Evolutionary conservation across 2,797 vertebrate genomes (phyloP).

Genomic region (Leucoraja ocellata): DNA sequence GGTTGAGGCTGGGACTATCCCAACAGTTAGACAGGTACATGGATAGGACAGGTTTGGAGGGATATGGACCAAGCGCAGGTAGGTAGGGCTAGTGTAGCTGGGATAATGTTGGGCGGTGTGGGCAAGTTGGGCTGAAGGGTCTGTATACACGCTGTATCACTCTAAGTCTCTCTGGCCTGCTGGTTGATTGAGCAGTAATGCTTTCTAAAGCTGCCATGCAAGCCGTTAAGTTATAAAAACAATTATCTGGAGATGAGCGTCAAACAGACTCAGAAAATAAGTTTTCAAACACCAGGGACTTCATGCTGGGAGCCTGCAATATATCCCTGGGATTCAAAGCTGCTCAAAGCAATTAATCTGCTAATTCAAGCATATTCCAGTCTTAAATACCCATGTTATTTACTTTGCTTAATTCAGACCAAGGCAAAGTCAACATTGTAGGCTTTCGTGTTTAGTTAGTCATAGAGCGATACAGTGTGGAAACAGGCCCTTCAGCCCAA

Average conservation of each 20-base stretch:
- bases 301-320: not conserved
- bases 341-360: not conserved
- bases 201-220: not conserved
- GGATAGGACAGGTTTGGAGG: no score
- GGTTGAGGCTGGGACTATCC: no score
- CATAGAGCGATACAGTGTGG: no score
- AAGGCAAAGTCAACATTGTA: not conserved
- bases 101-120: no score
- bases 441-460: no score
- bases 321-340: not conserved
- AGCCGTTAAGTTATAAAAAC: not conserved
- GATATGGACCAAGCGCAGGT: no score
- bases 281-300: not conserved
- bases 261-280: not conserved
- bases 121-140: no score
- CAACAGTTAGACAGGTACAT: no score
- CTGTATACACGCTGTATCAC: no score
- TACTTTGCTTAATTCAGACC: not conserved
- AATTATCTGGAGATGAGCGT: not conserved
- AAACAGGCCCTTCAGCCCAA: no score
- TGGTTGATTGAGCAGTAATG: not conserved
- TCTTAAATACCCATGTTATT: not conserved
- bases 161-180: no score
- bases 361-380: not conserved
- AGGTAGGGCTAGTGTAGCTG: no score